Conservation (phyloP, 2,113 vertebrate genomes). For the Aphyosemion australe region DNA sequence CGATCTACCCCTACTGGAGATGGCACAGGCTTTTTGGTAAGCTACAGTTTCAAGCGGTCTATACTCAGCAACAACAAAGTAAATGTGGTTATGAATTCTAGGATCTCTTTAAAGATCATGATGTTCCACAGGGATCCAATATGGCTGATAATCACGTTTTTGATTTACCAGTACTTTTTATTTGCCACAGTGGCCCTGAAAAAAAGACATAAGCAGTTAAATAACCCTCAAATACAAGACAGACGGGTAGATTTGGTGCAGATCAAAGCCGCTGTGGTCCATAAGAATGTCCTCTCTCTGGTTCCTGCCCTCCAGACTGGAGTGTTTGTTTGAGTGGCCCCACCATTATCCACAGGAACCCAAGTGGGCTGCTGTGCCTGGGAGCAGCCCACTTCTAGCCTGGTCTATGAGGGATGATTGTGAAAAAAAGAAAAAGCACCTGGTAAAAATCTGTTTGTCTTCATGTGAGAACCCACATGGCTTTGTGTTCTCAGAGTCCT, state of each 20-base stretch:
- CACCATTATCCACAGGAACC: constrained; percentile 55
- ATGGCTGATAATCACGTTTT: constrained; percentile 11
- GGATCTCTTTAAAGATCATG: too few relatives aligned
- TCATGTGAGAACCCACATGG: constrained; percentile 60
- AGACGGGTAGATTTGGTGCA: constrained; percentile 38
- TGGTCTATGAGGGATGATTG: constrained; percentile 16
- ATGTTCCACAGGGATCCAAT: constrained; percentile 12
- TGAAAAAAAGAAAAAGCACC: constrained; percentile 48
- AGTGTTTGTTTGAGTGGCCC: constrained; percentile 62
- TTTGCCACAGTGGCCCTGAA: constrained; percentile 14
- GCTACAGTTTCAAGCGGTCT: too few relatives aligned
- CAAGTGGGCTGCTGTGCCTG: constrained; percentile 50
- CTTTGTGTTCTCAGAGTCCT: constrained; percentile 61
- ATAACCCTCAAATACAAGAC: background rate
- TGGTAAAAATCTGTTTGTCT: constrained; percentile 43
- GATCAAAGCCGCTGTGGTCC: constrained; percentile 63
- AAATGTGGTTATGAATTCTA: too few relatives aligned
- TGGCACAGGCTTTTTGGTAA: too few relatives aligned
- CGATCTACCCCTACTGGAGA: too few relatives aligned
- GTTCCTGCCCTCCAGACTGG: constrained; percentile 62
- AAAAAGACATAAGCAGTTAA: constrained; percentile 2
- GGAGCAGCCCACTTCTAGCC: constrained; percentile 34
- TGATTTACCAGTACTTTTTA: background rate
- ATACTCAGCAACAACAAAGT: too few relatives aligned
- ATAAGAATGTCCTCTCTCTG: constrained; percentile 40